Base-by-base conservation (phyloP, 2,797 vertebrate genomes). In the Sebastes steindachneri region DNA sequence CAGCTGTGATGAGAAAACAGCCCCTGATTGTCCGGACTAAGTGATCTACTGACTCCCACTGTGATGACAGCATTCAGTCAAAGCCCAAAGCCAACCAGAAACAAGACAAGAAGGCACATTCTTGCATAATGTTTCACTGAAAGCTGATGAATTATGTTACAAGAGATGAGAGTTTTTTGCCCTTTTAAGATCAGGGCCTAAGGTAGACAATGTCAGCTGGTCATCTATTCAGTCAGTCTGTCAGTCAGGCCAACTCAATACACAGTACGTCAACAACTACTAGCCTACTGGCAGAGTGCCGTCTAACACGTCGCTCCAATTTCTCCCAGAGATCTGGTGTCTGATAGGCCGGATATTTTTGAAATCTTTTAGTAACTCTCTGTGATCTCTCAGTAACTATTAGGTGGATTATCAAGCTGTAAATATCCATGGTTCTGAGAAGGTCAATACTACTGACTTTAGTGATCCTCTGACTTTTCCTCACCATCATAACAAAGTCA, bases 21-120 rank as follows among this genome's bases (percentile, higher is more conserved):
- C 60, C 80, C 37, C 64, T 31, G 71, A 79, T 82, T 86, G 84
- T 86, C 80, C 41, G 2, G 2, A 17, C 12, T 2, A 12, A 41
- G 62, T 9, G 35, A 68, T 75, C 79, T 12, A 72, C 67, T 60
- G 72, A 75, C 79, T 79, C 75, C 75, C 79, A 82, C 71, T 19
- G 62, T 5, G 7, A 59, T 58, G 51, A 65, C 71, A 31, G 55
- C 62, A 54, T 15, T 33, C 79, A 69, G 59, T 65, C 4, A 63
- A 62, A 71, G 67, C 54, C 60, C 60, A 12, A 10, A 59, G 71
- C 23, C 28, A 48, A 45, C 55, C 75, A 28, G 37, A 65, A 75
- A 71, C 67, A 23, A 72, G 31, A 75, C 25, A 41, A 41, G 35
- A 37, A 51, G 48, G 62, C 72, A 57, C 72, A 79, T 84, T 79